phyloP scores from a whole-genome alignment of 2,888 invertebrate species.

The Pseudococcus longispinus region DNA sequence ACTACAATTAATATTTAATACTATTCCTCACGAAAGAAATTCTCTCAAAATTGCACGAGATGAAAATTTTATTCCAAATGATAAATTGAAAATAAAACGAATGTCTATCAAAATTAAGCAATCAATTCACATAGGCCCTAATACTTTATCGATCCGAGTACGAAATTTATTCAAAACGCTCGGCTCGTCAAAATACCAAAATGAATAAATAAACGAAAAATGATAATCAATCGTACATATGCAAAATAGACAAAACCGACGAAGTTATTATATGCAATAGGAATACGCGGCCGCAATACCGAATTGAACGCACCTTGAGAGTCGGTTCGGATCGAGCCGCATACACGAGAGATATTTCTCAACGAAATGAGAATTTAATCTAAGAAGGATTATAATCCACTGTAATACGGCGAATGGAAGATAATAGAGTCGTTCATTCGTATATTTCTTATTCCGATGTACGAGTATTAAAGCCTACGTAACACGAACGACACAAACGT shows the following conservation, averaged over 20 bases:
- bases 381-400: conserved; percentile 49
- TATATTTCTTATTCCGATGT: conserved; percentile 40
- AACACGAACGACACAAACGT: conserved; percentile 35
- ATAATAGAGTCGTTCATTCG: conserved; percentile 52
- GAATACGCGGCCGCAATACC: not conserved
- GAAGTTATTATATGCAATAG: not conserved
- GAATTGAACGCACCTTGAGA: not conserved
- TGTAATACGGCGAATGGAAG: conserved; percentile 44
- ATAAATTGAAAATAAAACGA: too few species aligned
- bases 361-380: conserved; percentile 53
- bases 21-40: too few species aligned
- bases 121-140: too few species aligned
- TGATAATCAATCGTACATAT: not conserved
- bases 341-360: conserved; percentile 17
- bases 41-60: too few species aligned
- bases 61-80: too few species aligned
- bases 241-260: not conserved
- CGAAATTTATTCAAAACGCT: too few species aligned
- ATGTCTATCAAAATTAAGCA: too few species aligned
- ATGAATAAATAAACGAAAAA: not conserved
- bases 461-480: conserved; percentile 36
- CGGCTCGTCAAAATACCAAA: too few species aligned
- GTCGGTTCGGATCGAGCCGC: not conserved
- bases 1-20: too few species aligned
- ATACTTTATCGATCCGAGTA: too few species aligned